Conservation (phyloP, 2,797 vertebrate genomes). For the Pitangus sulphuratus region DNA sequence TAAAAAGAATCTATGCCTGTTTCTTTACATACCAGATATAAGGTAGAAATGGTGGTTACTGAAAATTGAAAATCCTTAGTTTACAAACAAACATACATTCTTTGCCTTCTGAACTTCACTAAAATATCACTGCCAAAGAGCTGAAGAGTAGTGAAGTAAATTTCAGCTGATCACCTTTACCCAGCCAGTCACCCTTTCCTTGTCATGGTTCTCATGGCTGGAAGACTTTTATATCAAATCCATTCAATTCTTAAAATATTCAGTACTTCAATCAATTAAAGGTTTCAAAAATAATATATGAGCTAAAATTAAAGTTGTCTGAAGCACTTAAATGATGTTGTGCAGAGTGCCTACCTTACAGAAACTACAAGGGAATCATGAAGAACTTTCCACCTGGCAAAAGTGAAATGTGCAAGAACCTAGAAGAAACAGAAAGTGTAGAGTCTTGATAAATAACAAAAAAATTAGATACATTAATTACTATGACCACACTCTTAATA, state of each 20-base stretch:
- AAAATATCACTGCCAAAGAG: not conserved
- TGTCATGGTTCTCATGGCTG: rapidly evolving
- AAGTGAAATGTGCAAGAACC: not conserved
- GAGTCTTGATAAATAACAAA: not conserved
- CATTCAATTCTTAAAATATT: not conserved
- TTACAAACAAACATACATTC: not conserved
- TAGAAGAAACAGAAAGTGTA: not conserved
- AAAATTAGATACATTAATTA: not conserved
- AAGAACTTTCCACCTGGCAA: not conserved
- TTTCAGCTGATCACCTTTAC: not conserved
- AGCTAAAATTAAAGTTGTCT: not conserved
- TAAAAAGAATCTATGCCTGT: not conserved
- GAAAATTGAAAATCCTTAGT: not conserved
- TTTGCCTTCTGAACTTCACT: not conserved
- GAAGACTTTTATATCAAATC: not conserved
- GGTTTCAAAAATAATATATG: not conserved
- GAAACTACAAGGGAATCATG: not conserved
- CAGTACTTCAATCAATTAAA: not conserved
- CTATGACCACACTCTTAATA: not conserved
- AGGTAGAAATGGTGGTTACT: not conserved
- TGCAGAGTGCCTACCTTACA: not conserved
- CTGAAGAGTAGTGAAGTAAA: not conserved
- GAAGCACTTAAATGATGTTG: not conserved
- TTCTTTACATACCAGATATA: not conserved
- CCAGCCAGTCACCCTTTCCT: not conserved